Evolutionary conservation across 2,888 invertebrate genomes (phyloP), one percentile per base, ranked within the genome.

Genomic region (Carabus problematicus): DNA sequence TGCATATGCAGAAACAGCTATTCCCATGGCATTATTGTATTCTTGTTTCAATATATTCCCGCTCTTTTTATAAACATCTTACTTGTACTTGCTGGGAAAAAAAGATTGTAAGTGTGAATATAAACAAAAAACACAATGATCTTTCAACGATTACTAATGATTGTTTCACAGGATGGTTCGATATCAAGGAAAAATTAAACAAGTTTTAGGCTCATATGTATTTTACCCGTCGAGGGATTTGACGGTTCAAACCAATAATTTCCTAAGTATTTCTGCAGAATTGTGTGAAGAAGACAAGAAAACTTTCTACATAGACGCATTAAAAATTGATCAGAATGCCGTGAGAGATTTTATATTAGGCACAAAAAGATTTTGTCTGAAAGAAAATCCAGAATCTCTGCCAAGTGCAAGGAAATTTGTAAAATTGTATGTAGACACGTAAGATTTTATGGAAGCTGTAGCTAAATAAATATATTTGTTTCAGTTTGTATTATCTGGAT

Each of bases 151-250:
- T 29, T 29, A 29, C 29, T 29, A 29, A 29, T 29, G 62, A 41
- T 64, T 40, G 52, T 11, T 49, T 78, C 79, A 12, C 80, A 88
- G 88, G 74, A 82, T 90, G 83, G 83, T 89, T 0, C 85, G 85
- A 70, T 80, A 88, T 0, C 89, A 89, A 72, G 84, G 84, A 18
- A 83, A 85, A 55, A 86, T 87, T 39, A 80, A 82, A 59, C 83
- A 84, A 47, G 89, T 89, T 0, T 79, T 88, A 16, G 82, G 84
- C 67, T 83, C 91, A 0, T 81, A 93, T 14, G 87, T 90, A 72
- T 93, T 90, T 79, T 94, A 93, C 80, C 92, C 92, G 0, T 88
- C 87, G 8, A 88, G 90, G 64, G 85, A 90, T 72, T 95, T 95
- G 95, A 80, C 85, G 45, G 93, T 94, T 79, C 84, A 80, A 16